Percentiles rank a stretch among this genome's conserved stretches.
These are phyloP conservation scores for Harpalus rubripes DNA, from an alignment of 2,888 invertebrate genomes.

Conservation along the genomic window DNA sequence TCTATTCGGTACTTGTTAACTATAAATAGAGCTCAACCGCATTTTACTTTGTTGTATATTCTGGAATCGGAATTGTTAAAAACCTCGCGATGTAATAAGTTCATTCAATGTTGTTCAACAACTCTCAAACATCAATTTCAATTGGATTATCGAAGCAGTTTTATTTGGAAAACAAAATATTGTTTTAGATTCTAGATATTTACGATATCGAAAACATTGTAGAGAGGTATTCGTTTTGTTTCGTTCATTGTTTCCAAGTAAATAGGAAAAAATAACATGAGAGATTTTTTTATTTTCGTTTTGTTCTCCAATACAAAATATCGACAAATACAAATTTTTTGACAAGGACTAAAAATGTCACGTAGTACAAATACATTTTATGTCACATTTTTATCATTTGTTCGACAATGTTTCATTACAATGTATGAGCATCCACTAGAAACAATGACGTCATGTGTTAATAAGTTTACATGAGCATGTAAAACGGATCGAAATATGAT, in stretches of 20 bases:
- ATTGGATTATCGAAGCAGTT: not conserved
- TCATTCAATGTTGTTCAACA: conserved; percentile 17
- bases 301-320: not conserved
- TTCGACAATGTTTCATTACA: no score
- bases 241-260: not conserved
- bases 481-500: no score
- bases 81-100: conserved; percentile 28
- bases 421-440: no score
- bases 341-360: not conserved
- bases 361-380: not conserved
- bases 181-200: not conserved
- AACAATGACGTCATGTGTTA: no score
- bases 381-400: no score
- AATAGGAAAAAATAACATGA: not conserved
- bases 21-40: conserved; percentile 45
- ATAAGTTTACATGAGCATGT: no score
- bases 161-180: conserved; percentile 7
- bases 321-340: not conserved
- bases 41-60: conserved; percentile 13
- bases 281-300: not conserved
- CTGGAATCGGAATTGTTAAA: conserved; percentile 14
- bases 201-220: not conserved
- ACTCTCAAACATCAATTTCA: conserved; percentile 37
- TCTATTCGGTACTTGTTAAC: conserved; percentile 31
- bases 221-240: not conserved